Evolutionary conservation across 2,113 vertebrate genomes (phyloP).

Genomic region (Nothoprocta pentlandii): DNA sequence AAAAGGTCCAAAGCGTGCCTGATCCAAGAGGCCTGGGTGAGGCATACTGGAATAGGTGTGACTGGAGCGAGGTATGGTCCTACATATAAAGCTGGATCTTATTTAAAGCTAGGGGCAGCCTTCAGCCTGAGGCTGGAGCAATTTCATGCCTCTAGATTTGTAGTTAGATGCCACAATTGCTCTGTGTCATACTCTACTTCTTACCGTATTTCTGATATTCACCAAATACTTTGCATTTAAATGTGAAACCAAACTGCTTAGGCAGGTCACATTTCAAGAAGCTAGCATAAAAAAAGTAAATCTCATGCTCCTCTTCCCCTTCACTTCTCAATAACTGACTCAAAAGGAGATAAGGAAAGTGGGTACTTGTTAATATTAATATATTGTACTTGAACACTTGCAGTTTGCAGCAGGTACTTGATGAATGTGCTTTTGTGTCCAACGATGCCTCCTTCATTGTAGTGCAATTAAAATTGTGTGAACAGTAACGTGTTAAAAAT

Average conservation of each 20-base stretch:
- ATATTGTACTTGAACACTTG: constrained; percentile 80
- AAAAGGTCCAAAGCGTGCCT: neutral
- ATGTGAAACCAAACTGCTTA: constrained; percentile 73
- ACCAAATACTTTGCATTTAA: constrained; percentile 57
- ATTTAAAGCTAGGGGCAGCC: constrained; percentile 4
- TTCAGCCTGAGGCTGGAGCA: neutral
- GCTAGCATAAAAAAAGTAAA: neutral
- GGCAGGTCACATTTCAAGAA: constrained; percentile 56
- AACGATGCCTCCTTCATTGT: constrained; percentile 62
- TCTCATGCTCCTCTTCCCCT: constrained; percentile 6
- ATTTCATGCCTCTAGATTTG: neutral
- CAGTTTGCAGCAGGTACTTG: constrained; percentile 70
- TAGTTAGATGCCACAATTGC: neutral
- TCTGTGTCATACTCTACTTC: neutral
- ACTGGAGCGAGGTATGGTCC: neutral
- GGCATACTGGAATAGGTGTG: neutral
- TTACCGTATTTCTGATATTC: constrained; percentile 53
- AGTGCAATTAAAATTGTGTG: constrained; percentile 53
- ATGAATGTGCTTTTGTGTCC: constrained; percentile 75
- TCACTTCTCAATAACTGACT: constrained; percentile 28
- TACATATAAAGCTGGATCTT: neutral
- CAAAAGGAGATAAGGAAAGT: constrained; percentile 63
- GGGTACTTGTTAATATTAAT: constrained; percentile 70
- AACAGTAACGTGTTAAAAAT: constrained; percentile 49
- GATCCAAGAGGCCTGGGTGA: neutral